A percentile compares a stretch with the other conserved stretches of the same genome.
phyloP scores from a whole-genome alignment of 2,888 invertebrate genomes.

The Dendrolimus houi region DNA sequence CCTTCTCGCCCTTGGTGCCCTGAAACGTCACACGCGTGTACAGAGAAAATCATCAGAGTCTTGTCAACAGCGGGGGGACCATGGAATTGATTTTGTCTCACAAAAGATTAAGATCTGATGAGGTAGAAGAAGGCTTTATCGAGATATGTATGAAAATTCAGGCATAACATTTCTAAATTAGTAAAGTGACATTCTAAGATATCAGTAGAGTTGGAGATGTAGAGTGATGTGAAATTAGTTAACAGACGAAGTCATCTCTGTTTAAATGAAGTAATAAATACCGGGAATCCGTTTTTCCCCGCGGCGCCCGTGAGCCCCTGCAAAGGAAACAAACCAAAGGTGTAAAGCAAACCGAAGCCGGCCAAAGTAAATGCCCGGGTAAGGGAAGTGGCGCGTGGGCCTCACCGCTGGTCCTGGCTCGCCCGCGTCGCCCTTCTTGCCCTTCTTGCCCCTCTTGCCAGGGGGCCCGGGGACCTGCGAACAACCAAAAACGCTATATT shows the following conservation, averaged over 20 bases:
- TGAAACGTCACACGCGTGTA: slow-evolving; percentile 64
- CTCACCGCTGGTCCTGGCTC: slow-evolving; percentile 88
- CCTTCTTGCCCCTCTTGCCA: slow-evolving; percentile 92
- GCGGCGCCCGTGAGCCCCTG: slow-evolving; percentile 89
- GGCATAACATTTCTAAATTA: slow-evolving; percentile 8
- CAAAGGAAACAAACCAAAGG: slow-evolving; percentile 39
- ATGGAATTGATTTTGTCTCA: no score
- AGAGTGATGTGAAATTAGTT: no score
- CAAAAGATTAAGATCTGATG: no score
- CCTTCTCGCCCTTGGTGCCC: slow-evolving; percentile 85
- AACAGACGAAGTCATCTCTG: slow-evolving; percentile 1
- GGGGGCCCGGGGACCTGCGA: slow-evolving; percentile 89
- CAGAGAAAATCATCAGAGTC: slow-evolving; percentile 7
- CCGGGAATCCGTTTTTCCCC: slow-evolving; percentile 94
- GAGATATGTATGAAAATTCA: slow-evolving; percentile 13
- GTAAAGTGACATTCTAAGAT: neutral
- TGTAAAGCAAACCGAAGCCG: slow-evolving; percentile 12
- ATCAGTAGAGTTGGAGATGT: slow-evolving; percentile 20
- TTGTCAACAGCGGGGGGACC: neutral
- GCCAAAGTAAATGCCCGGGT: neutral
- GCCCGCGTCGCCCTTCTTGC: slow-evolving; percentile 91
- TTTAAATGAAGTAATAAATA: slow-evolving; percentile 61
- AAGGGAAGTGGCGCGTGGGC: slow-evolving; percentile 18
- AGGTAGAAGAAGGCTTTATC: no score
- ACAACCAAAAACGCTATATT: neutral